Percentiles rank a stretch among this genome's conserved stretches.
phyloP scores from a whole-genome alignment of 2,113 vertebrate species.

The Sylvilagus bachmani region DNA sequence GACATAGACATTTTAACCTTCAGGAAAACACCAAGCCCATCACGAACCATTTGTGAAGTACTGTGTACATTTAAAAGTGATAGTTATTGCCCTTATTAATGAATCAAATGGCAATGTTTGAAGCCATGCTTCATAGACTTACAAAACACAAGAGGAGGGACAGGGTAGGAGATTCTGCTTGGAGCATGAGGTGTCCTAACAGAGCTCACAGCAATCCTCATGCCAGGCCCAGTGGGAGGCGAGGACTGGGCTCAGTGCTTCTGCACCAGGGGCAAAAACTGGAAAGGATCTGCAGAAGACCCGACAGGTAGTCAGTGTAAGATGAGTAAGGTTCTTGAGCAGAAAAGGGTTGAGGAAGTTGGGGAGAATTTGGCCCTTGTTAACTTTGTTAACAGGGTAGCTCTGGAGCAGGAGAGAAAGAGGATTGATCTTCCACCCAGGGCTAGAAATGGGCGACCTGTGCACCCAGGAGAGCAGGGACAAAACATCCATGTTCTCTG shows the following conservation, averaged over 20 bases:
- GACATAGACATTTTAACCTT: too few relatives aligned
- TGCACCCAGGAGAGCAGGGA: neutral
- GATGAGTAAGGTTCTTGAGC: neutral
- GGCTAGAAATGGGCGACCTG: neutral
- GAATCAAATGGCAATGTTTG: neutral
- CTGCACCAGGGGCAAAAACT: neutral
- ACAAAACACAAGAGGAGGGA: neutral
- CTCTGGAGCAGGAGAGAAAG: neutral
- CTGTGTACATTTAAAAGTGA: neutral
- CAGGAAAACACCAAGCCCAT: too few relatives aligned
- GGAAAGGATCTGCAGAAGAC: neutral
- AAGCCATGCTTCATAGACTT: neutral
- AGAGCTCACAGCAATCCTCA: neutral
- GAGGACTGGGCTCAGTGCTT: neutral
- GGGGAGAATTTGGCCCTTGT: neutral
- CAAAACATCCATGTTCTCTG: neutral
- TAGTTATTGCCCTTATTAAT: neutral
- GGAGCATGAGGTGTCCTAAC: rapidly evolving
- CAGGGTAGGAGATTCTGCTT: neutral
- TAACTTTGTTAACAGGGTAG: neutral
- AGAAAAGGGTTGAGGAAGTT: neutral
- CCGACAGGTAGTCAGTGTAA: neutral
- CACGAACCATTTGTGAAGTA: too few relatives aligned
- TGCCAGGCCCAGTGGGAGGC: rapidly evolving
- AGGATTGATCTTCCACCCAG: neutral